Evolutionary conservation across 2,797 vertebrate species (phyloP), one percentile per base, ranked within the genome.

Genomic region (Pelodytes ibericus): DNA sequence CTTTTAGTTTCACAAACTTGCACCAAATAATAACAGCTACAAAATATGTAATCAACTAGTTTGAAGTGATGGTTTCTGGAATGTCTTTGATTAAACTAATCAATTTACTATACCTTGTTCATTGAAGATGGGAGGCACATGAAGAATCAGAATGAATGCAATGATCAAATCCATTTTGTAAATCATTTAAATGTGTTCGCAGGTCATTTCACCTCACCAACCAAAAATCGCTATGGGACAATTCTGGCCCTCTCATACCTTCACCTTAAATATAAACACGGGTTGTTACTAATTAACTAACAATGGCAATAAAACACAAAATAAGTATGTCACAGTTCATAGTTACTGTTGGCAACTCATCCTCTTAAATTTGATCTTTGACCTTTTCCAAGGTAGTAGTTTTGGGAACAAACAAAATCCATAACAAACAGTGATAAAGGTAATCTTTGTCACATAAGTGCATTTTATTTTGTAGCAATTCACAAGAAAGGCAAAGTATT

Each of bases 241-340:
- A 44, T 16, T 44, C 2, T 44, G 2, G 8, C 1, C 13, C 1
- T 10, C 41, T 44, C 11, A 44, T 44, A 3, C 61, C n/a, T 59
- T 26, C 30, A 51, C 56, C 20, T 27, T 78, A 64, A 49, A 65
- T 71, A 72, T 51, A 59, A 44, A 60, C 67, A 29, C 22, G 53
- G 41, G 26, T 11, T 27, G 75, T 78, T 78, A 78, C 69, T 72
- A 53, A 72, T 78, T 72, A 78, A 78, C 75, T 30, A 49, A 29
- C 53, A 41, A 72, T 64, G 33, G 53, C 20, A 29, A 72, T 22
- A n/a, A 15, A 29, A 57, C 8, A 72, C 24, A 66, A 67, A 51
- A 72, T 29, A 36, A 78, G 47, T 66, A n/a, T 72, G 75, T 65
- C 68, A 77, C 65, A 77, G 68, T 68, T 61, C 61, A 72, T 71